Conservation (phyloP, 2,888 invertebrate species). For the Himalopsyche anomala region DNA sequence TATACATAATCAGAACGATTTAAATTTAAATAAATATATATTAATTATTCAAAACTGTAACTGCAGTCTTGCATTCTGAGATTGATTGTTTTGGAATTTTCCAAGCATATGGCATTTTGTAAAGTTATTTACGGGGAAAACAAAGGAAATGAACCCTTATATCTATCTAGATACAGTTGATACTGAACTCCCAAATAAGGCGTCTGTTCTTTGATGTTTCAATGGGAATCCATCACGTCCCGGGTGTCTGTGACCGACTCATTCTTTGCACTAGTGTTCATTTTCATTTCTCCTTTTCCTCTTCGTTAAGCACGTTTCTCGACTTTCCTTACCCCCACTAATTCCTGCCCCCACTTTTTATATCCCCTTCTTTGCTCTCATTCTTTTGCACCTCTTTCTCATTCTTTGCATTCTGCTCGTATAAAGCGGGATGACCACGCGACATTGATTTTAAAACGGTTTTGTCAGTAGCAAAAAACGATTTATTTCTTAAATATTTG, state of each 20-base stretch:
- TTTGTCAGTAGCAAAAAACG: too few species aligned
- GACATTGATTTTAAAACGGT: neutral
- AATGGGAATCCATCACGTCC: constrained; percentile 25
- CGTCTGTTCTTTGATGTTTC: constrained; percentile 16
- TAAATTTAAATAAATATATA: too few species aligned
- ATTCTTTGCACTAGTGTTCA: constrained; percentile 27
- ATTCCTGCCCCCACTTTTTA: neutral
- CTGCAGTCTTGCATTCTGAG: too few species aligned
- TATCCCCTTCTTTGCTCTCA: neutral
- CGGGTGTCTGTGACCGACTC: constrained; percentile 30
- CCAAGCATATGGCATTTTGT: too few species aligned
- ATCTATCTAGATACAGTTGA: neutral
- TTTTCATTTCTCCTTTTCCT: constrained; percentile 25
- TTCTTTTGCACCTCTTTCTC: constrained; percentile 21
- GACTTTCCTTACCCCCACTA: constrained; percentile 11
- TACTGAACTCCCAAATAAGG: constrained; percentile 11
- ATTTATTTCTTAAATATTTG: too few species aligned
- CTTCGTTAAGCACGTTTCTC: constrained; percentile 28
- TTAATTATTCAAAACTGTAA: too few species aligned
- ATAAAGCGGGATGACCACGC: neutral
- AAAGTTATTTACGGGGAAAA: too few species aligned
- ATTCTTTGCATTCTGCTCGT: constrained; percentile 20
- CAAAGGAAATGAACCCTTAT: too few species aligned
- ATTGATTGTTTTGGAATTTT: too few species aligned
- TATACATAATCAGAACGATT: too few species aligned